Base-by-base conservation (phyloP, 23 tunicate genomes). In the Oikopleura dioica region DNA sequence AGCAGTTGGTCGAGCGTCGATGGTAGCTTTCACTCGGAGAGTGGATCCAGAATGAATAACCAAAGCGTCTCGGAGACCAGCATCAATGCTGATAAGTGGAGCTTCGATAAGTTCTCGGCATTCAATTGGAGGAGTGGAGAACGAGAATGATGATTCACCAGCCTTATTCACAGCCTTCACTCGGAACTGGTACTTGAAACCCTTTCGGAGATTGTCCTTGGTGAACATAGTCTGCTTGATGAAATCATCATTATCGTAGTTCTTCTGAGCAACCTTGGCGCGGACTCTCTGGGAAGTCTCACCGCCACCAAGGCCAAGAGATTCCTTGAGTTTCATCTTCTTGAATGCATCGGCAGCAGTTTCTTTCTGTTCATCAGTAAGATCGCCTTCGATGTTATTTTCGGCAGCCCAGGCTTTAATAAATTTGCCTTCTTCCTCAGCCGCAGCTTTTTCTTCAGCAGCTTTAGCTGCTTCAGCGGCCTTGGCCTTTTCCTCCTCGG, bases 41-140 rank as follows among this genome's bases (percentile, higher is more conserved):
- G 95, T 80, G 12, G 95, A 68, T 0, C 95, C 95, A 69, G 95
- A 87, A 1, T 87, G 82, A 30, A 81, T 80, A 78, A 83, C 87
- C 33, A 88, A 50, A 37, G 76, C 59, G 35, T 88, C 83, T 79
- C 83, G 95, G 2, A 81, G 38, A 1, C 95, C 95, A 37, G 83
- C 87, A 24, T 88, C 95, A 50, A 88, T 51, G 1, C 80, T 83
- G 35, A 88, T 88, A 0, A 78, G 78, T 0, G 95, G 85, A 0
- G 95, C 75, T 50, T 76, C 95, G 81, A 69, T 2, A 78, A 68
- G 9, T 44, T 44, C 55, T 9, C 55, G 55, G 55, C 55, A 44
- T 44, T 44, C 55, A 44, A 44, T 44, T 44, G 55, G 55, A 9
- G 55, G 16, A 16, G 55, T 44, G 9, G 55, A 44, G 16, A 44